A percentile compares a stretch with the other conserved stretches of the same genome.
These are phyloP conservation scores for Sturnira hondurensis DNA, from an alignment of 2,113 vertebrate species.

Conservation along the genomic window DNA sequence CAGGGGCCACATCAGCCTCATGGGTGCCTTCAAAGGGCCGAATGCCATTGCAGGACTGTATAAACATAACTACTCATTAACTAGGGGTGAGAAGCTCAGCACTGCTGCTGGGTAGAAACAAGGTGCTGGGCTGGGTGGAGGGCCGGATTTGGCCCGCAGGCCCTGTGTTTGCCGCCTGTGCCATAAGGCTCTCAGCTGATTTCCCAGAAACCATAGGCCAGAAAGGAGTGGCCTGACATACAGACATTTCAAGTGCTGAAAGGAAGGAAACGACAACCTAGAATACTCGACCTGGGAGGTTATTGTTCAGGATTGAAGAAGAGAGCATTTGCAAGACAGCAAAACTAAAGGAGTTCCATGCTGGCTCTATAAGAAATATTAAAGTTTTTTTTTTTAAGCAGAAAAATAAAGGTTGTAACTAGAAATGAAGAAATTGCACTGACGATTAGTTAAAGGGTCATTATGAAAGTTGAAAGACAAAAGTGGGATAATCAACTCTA, in stretches of 20 bases:
- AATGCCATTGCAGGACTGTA: too few relatives aligned
- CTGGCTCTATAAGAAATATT: neutral
- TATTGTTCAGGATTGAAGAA: neutral
- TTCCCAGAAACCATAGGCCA: neutral
- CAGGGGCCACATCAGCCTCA: too few relatives aligned
- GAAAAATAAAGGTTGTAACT: neutral
- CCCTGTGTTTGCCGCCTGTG: too few relatives aligned
- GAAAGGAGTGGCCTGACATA: neutral
- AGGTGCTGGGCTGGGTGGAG: too few relatives aligned
- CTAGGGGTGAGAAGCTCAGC: too few relatives aligned
- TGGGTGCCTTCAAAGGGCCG: too few relatives aligned
- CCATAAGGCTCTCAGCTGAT: neutral
- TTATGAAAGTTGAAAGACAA: neutral
- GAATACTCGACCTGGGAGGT: neutral
- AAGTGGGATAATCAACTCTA: neutral
- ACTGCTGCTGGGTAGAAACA: too few relatives aligned
- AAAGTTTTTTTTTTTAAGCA: neutral
- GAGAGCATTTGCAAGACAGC: neutral
- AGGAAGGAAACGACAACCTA: neutral
- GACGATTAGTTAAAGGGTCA: neutral
- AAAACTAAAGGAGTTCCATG: neutral
- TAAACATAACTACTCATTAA: too few relatives aligned
- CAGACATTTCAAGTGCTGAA: neutral
- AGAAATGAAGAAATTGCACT: neutral
- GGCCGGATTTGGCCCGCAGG: too few relatives aligned